Evolutionary conservation across 2,797 vertebrate species (phyloP).

Genomic region (Morelia viridis): DNA sequence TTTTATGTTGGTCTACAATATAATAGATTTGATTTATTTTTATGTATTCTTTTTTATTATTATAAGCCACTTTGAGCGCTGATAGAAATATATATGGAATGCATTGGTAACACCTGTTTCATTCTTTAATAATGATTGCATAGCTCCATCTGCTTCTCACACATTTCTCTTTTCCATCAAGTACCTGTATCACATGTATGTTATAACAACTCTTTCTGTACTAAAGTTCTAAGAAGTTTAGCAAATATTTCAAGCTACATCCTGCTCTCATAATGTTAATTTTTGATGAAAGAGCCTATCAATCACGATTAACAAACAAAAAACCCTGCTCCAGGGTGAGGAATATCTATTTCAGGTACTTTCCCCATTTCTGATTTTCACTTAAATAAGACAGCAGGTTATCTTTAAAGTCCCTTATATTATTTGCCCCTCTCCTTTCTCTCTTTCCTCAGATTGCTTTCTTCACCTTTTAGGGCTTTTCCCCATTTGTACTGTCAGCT

Average conservation of each 20-base stretch:
- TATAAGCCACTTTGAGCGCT: not conserved
- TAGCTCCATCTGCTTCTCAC: not conserved
- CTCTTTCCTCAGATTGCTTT: not conserved
- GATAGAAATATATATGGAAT: not conserved
- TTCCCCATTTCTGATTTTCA: not conserved
- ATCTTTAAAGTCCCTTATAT: not conserved
- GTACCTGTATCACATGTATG: not conserved
- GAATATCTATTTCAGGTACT: not conserved
- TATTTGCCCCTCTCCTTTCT: not conserved
- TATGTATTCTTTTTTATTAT: not conserved
- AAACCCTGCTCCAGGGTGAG: not conserved
- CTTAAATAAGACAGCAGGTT: not conserved
- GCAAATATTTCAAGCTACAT: too few relatives aligned
- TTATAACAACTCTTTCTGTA: not conserved
- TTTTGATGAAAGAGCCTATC: not conserved
- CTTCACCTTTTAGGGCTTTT: not conserved
- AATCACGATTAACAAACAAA: not conserved
- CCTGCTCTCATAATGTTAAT: not conserved
- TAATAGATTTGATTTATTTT: not conserved
- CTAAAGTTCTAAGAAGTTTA: not conserved
- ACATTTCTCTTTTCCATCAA: not conserved
- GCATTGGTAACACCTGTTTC: not conserved
- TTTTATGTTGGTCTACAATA: not conserved
- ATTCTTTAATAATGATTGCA: not conserved
- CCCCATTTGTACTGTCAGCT: not conserved